Evolutionary conservation across 2,797 vertebrate species (phyloP).

Genomic region (Tragelaphus eurycerus): DNA sequence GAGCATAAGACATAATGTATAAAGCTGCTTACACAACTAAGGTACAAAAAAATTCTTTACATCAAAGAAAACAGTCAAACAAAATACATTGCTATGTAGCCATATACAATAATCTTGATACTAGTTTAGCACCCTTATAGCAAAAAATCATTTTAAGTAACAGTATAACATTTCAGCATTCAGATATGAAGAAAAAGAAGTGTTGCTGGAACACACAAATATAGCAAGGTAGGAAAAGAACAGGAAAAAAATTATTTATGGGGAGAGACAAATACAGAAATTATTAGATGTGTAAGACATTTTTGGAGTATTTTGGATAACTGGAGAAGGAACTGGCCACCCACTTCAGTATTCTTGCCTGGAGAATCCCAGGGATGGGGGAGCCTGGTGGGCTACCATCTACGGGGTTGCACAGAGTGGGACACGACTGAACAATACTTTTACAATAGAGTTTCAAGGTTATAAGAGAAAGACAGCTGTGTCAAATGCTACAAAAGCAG

Average conservation of each 20-base stretch:
- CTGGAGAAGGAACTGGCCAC: no score
- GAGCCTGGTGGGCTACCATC: no score
- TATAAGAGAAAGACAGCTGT: not conserved
- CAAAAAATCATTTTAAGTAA: not conserved
- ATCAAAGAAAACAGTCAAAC: not conserved
- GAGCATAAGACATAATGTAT: not conserved
- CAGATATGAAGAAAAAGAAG: not conserved
- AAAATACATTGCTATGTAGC: not conserved
- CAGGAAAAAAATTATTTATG: not conserved
- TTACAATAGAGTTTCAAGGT: not conserved
- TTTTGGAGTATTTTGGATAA: no score
- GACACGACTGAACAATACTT: not conserved
- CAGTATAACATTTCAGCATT: not conserved
- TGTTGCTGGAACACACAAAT: not conserved
- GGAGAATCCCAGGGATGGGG: no score
- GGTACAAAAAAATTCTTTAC: not conserved
- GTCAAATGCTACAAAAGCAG: not conserved
- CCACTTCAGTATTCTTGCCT: no score
- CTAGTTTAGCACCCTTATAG: not conserved
- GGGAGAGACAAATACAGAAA: not conserved
- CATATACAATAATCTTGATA: not conserved
- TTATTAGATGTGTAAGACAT: not conserved
- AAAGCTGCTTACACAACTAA: not conserved
- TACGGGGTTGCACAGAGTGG: no score
- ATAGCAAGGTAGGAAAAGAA: not conserved